These are phyloP conservation scores for Rutilus rutilus DNA, from an alignment of 2,113 vertebrate species.

Conservation along the genomic window DNA sequence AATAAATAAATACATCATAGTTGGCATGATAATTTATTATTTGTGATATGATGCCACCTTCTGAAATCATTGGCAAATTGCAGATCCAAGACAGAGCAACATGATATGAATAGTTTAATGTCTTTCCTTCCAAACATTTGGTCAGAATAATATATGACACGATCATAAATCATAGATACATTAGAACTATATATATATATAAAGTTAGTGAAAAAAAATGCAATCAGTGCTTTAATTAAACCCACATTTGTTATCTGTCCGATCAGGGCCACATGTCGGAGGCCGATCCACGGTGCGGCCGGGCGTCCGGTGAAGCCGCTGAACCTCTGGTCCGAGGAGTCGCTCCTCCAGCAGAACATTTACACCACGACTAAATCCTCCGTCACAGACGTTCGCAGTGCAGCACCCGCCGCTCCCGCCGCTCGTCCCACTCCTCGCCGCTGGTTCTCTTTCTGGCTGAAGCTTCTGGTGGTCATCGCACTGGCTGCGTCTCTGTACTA, in stretches of 20 bases:
- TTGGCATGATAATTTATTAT: background rate
- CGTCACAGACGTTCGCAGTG: background rate
- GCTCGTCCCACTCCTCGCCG: constrained; percentile 52
- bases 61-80: background rate
- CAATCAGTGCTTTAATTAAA: background rate
- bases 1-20: background rate
- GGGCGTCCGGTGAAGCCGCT: constrained; percentile 85
- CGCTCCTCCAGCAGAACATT: constrained; percentile 62
- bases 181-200: background rate
- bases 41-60: background rate
- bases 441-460: constrained; percentile 82
- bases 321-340: constrained; percentile 88
- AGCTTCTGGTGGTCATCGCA: constrained; percentile 83
- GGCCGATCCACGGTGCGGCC: constrained; percentile 92
- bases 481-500: constrained; percentile 81
- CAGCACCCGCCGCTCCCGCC: background rate
- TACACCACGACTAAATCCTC: constrained; percentile 64
- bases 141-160: background rate
- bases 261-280: constrained; percentile 89
- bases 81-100: background rate
- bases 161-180: background rate
- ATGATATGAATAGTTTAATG: background rate
- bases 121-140: background rate
- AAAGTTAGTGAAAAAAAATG: background rate
- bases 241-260: background rate